Conservation (phyloP, 2,113 vertebrate species). For the Dendrocopos noguchii region DNA sequence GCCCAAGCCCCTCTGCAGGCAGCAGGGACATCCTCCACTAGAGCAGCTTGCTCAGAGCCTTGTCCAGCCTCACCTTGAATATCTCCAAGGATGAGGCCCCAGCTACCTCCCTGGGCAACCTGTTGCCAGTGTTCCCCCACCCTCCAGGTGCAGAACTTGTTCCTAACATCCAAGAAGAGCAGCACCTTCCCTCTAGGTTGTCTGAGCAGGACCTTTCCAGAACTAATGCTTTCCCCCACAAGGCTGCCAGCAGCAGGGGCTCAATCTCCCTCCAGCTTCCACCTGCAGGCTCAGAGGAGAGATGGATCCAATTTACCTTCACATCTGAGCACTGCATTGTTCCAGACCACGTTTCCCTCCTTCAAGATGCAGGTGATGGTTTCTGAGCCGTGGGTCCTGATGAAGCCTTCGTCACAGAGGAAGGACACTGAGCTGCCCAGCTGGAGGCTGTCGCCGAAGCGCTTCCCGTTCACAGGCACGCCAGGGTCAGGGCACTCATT, state of each 20-base stretch:
- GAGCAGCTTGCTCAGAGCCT: too few species aligned
- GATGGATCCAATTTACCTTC: constrained; percentile 70
- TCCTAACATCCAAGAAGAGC: too few species aligned
- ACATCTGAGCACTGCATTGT: constrained; percentile 92
- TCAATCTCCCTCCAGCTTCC: too few species aligned
- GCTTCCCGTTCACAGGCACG: constrained; percentile 93
- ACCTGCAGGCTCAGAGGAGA: accelerated
- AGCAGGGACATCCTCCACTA: too few species aligned
- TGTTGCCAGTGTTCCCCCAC: too few species aligned
- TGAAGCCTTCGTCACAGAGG: constrained; percentile 94
- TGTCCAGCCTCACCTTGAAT: too few species aligned
- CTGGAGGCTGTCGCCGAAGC: constrained; percentile 95
- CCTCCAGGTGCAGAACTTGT: too few species aligned
- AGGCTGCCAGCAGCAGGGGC: too few species aligned
- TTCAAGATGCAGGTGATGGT: constrained; percentile 94
- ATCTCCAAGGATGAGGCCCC: too few species aligned
- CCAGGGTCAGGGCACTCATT: constrained; percentile 97
- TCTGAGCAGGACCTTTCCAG: not conserved
- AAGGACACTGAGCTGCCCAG: constrained; percentile 97
- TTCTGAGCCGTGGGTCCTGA: constrained; percentile 93
- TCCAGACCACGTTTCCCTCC: constrained; percentile 97
- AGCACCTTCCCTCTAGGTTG: accelerated
- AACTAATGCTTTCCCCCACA: accelerated
- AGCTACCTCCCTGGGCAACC: too few species aligned
- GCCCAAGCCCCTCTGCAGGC: too few species aligned